These are phyloP conservation scores for Dyspetes luteomarginatus DNA, from an alignment of 2,888 invertebrate genomes.

Conservation along the genomic window DNA sequence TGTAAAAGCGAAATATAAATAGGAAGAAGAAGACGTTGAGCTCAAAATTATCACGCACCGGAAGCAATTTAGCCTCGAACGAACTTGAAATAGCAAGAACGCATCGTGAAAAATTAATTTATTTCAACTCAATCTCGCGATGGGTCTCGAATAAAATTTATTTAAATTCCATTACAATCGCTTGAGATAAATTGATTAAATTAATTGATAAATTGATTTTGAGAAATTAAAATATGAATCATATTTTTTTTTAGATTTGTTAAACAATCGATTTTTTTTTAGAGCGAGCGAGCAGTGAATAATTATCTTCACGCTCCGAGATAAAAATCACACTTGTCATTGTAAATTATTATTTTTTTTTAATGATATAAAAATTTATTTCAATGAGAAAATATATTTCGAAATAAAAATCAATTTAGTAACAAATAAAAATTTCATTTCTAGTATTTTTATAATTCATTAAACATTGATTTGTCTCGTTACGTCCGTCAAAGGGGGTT, in stretches of 20 bases:
- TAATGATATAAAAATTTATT: neutral
- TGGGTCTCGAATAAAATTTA: too few species aligned
- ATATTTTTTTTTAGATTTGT: too few species aligned
- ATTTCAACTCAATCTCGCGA: too few species aligned
- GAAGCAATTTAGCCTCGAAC: conserved; percentile 53
- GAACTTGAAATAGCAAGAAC: conserved; percentile 43
- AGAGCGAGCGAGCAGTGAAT: neutral
- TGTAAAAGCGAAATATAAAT: neutral
- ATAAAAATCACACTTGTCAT: conserved; percentile 12
- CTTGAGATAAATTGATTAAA: too few species aligned
- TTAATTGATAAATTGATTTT: too few species aligned
- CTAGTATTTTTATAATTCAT: conserved; percentile 7
- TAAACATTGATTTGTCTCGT: conserved; percentile 40
- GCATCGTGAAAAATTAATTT: neutral
- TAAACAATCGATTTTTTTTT: neutral
- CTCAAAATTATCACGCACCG: conserved; percentile 24
- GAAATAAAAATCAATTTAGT: too few species aligned
- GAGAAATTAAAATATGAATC: too few species aligned
- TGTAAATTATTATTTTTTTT: conserved; percentile 9
- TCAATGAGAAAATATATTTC: too few species aligned
- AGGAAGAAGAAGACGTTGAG: conserved; percentile 31
- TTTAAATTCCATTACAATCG: too few species aligned
- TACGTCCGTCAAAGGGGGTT: conserved; percentile 22
- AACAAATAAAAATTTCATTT: too few species aligned
- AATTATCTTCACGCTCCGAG: conserved; percentile 34